Evolutionary conservation across 2,797 vertebrate species (phyloP).

Genomic region (Macrochelys suwanniensis): DNA sequence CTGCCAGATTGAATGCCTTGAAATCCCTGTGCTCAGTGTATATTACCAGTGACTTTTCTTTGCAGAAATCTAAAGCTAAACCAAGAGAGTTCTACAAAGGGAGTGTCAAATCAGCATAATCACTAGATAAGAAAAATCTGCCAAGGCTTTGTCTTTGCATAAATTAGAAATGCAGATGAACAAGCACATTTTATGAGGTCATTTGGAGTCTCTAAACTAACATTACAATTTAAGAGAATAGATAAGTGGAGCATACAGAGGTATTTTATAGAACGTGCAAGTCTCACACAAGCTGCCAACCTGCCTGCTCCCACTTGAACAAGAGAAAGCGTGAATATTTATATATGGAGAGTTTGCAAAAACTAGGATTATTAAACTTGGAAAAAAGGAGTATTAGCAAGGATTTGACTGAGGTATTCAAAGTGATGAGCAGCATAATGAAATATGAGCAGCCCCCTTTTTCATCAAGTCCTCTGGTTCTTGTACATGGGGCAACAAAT

Average conservation of each 20-base stretch:
- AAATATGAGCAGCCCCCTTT: not conserved
- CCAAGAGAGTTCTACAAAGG: not conserved
- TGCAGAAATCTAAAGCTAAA: not conserved
- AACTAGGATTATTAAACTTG: rapidly evolving
- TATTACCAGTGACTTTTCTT: not conserved
- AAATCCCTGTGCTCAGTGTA: not conserved
- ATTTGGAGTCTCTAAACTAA: not conserved
- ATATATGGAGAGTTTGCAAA: not conserved
- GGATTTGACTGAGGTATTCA: not conserved
- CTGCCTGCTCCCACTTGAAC: not conserved
- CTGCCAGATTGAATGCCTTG: not conserved
- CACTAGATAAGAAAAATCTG: not conserved
- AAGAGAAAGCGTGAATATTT: not conserved
- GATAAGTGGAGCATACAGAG: not conserved
- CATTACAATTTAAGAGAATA: not conserved
- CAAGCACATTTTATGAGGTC: not conserved
- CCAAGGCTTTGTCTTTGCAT: not conserved
- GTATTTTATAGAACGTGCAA: not conserved
- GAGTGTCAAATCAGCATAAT: not conserved
- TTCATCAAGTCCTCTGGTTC: not conserved
- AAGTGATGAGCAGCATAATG: not conserved
- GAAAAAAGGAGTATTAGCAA: not conserved
- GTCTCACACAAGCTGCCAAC: not conserved
- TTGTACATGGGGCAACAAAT: not conserved
- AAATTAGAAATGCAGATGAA: not conserved